phyloP scores from a whole-genome alignment of 2,113 vertebrate genomes.

The Delphinus delphis region DNA sequence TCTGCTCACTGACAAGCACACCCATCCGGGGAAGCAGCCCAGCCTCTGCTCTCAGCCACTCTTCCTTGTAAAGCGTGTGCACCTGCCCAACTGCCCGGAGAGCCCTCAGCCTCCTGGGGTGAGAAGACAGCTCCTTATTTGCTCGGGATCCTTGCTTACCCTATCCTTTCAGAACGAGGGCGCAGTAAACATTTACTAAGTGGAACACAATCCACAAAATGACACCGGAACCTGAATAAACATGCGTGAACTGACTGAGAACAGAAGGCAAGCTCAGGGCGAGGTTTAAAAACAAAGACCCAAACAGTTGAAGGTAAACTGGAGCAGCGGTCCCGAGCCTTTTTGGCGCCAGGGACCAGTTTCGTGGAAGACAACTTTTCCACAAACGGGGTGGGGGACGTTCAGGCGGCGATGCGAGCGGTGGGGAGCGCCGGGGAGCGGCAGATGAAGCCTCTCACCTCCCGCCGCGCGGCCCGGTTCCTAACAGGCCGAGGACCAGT shows the following conservation, averaged over 20 bases:
- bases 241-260: background rate
- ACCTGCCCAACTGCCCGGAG: fast-evolving
- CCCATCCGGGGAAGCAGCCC: background rate
- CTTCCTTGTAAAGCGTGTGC: fast-evolving
- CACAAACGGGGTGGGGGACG: no score
- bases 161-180: background rate
- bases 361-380: no score
- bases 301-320: background rate
- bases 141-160: background rate
- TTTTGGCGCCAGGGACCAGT: no score
- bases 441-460: no score
- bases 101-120: fast-evolving
- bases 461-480: fast-evolving
- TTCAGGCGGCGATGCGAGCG: no score
- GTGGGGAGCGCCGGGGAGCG: no score
- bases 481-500: no score
- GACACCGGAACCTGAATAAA: background rate
- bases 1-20: fast-evolving
- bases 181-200: conserved; percentile 1
- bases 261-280: fast-evolving
- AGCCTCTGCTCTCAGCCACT: fast-evolving
- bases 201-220: background rate
- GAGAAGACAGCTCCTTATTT: background rate
- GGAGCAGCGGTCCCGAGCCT: background rate
- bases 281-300: background rate